Conservation (phyloP, 2,113 vertebrate genomes). For the Ciconia maguari region DNA sequence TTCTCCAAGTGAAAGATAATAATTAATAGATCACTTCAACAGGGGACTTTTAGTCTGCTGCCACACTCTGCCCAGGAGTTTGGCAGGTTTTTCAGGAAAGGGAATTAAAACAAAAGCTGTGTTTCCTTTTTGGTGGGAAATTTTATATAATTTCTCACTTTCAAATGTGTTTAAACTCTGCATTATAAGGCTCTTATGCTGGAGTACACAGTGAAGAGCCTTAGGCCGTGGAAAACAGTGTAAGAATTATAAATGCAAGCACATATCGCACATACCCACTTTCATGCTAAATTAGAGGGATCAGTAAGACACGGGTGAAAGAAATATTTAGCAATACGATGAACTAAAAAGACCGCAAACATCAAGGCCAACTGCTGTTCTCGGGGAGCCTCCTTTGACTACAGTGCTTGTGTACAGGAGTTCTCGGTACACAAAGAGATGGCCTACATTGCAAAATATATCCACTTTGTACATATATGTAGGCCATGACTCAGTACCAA, state of each 20-base stretch:
- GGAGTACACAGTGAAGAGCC: neutral
- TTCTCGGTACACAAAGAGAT: neutral
- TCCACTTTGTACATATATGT: neutral
- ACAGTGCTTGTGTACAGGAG: neutral
- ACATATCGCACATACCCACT: no score
- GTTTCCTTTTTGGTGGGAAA: neutral
- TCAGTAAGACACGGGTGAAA: neutral
- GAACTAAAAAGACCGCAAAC: neutral
- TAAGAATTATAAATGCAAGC: neutral
- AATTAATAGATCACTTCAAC: neutral
- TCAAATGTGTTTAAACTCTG: neutral
- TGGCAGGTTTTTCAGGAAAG: neutral
- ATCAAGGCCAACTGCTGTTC: neutral
- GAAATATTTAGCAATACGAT: neutral
- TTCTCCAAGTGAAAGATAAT: neutral
- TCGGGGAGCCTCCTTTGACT: neutral
- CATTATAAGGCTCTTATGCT: neutral
- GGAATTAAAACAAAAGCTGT: neutral
- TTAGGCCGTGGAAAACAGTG: fast-evolving
- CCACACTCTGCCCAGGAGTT: neutral
- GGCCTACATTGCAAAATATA: neutral
- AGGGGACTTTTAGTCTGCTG: neutral
- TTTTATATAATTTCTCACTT: neutral
- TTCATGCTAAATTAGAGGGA: neutral
- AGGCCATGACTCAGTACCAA: neutral